These are phyloP conservation scores for Rhagologus leucostigma DNA, from an alignment of 2,113 vertebrate genomes.

Conservation along the genomic window DNA sequence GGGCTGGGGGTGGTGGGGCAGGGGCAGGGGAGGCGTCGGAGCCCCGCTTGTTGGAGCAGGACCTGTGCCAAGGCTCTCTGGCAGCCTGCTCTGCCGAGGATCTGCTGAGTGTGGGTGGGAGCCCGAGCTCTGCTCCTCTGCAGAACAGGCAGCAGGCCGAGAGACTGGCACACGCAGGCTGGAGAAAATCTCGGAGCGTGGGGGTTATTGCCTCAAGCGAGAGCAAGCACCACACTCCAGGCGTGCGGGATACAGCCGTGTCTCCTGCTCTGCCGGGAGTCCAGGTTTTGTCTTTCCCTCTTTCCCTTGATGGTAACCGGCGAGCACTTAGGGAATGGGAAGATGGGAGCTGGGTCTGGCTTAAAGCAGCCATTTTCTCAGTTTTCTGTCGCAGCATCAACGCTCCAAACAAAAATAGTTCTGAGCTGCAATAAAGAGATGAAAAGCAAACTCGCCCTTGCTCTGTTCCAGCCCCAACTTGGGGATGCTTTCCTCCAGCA, in stretches of 20 bases:
- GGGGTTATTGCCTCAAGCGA: neutral
- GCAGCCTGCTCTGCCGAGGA: neutral
- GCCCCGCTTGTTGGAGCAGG: neutral
- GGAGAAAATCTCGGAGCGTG: neutral
- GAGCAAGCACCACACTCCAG: neutral
- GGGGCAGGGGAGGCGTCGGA: neutral
- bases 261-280: neutral
- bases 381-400: neutral
- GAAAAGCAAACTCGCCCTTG: neutral
- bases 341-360: neutral
- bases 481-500: neutral
- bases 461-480: neutral
- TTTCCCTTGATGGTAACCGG: neutral
- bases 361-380: neutral
- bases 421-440: neutral
- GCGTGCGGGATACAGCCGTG: fast-evolving
- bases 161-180: fast-evolving
- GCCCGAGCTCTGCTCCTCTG: neutral
- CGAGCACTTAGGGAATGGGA: neutral
- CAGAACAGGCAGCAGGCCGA: neutral
- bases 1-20: neutral
- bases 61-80: neutral
- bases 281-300: neutral
- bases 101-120: neutral
- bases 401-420: neutral